Percentiles rank a stretch among this genome's conserved stretches.
phyloP scores from a whole-genome alignment of 2,113 vertebrate species.

The Pterocles gutturalis region DNA sequence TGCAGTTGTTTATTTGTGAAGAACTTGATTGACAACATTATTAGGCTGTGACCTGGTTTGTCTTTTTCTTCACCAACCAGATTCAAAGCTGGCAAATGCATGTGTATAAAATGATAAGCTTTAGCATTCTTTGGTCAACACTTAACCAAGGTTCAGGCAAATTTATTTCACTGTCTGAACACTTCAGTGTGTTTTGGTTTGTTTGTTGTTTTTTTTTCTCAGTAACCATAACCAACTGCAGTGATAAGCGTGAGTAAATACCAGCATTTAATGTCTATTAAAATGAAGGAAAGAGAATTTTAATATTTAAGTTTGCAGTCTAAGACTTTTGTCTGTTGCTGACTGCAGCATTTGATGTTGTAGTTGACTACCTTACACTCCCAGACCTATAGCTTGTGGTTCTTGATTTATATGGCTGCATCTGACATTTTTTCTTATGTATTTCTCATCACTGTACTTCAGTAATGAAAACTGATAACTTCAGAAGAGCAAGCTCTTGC shows the following conservation, averaged over 20 bases:
- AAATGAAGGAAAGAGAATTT: neutral
- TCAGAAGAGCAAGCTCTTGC: neutral
- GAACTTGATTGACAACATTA: neutral
- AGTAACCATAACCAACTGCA: neutral
- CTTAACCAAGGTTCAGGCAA: neutral
- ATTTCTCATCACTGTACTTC: neutral
- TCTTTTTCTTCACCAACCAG: neutral
- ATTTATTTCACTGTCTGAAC: neutral
- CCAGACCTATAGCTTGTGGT: neutral
- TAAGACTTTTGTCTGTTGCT: neutral
- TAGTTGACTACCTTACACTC: neutral
- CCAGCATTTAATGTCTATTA: neutral
- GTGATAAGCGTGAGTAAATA: neutral
- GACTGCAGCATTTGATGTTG: neutral
- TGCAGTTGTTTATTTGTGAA: neutral
- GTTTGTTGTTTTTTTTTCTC: neutral
- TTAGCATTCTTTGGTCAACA: neutral
- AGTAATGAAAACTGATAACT: neutral
- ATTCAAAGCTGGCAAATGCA: neutral
- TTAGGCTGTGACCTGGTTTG: neutral
- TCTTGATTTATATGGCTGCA: neutral
- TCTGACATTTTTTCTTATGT: neutral
- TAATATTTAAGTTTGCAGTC: neutral
- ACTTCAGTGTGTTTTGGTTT: accelerated
- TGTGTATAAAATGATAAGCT: neutral